Conservation (phyloP, 2,113 vertebrate genomes). For the Spilogale gracilis region DNA sequence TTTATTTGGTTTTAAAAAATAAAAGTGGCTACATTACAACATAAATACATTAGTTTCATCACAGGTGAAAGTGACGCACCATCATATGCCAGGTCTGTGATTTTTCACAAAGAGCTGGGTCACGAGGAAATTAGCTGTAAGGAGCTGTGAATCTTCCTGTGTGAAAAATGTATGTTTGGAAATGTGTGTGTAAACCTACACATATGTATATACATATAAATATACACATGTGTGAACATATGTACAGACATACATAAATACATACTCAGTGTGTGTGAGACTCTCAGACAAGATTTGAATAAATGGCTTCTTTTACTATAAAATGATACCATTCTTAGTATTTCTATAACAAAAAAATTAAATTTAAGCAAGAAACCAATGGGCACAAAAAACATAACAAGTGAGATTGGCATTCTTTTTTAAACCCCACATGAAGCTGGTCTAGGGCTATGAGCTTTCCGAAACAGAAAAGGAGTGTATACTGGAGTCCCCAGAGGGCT, state of each 20-base stretch:
- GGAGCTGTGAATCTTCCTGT: slow-evolving; percentile 31
- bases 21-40: slow-evolving; percentile 54
- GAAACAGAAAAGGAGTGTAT: neutral
- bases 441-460: neutral
- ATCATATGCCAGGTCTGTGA: slow-evolving; percentile 44
- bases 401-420: neutral
- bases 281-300: slow-evolving; percentile 37
- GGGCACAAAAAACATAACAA: slow-evolving; percentile 4
- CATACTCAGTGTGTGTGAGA: neutral
- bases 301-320: slow-evolving; percentile 2
- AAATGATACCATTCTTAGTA: neutral
- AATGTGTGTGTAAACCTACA: neutral
- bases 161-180: neutral
- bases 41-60: slow-evolving; percentile 50
- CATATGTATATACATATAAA: neutral
- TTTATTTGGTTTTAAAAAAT: slow-evolving; percentile 74
- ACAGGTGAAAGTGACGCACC: slow-evolving; percentile 59
- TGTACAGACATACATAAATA: neutral
- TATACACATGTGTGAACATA: neutral
- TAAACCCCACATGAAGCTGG: neutral
- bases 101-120: slow-evolving; percentile 35
- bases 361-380: slow-evolving; percentile 27
- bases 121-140: slow-evolving; percentile 20
- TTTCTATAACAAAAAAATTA: neutral
- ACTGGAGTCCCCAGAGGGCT: neutral